phyloP scores from a whole-genome alignment of 2,113 vertebrate species.

The Neogobius melanostomus region DNA sequence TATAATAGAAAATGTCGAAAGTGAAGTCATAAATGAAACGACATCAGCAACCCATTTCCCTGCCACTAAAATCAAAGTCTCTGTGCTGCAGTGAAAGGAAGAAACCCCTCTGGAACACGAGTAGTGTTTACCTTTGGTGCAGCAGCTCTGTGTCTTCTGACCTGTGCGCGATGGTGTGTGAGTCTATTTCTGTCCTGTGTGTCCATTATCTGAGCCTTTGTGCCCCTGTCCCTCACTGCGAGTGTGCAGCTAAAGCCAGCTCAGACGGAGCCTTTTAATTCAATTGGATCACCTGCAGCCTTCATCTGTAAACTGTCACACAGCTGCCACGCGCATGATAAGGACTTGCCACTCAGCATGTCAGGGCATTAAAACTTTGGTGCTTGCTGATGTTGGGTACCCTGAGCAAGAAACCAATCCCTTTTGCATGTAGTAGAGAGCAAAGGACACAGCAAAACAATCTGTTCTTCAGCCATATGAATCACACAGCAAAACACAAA shows the following conservation, averaged over 20 bases:
- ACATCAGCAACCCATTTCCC: neutral
- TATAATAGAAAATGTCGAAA: too few relatives aligned
- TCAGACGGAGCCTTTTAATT: slow-evolving; percentile 60
- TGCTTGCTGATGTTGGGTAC: too few relatives aligned
- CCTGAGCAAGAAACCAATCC: too few relatives aligned
- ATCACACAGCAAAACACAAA: too few relatives aligned
- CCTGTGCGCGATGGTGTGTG: neutral
- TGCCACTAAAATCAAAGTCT: neutral
- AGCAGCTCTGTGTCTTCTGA: neutral
- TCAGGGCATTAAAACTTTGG: neutral
- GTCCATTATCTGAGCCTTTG: neutral
- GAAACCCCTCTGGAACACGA: neutral
- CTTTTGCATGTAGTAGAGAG: too few relatives aligned
- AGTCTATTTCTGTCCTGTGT: neutral
- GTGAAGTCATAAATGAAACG: too few relatives aligned
- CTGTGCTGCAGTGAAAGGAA: neutral
- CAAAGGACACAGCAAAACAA: too few relatives aligned
- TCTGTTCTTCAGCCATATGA: too few relatives aligned
- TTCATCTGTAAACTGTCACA: slow-evolving; percentile 58
- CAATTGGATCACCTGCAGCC: slow-evolving; percentile 55
- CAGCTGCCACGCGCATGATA: slow-evolving; percentile 44
- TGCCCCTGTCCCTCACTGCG: neutral
- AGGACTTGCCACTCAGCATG: neutral
- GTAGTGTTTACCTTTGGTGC: neutral
- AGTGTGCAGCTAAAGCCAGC: slow-evolving; percentile 27